Conservation (phyloP, 2,113 vertebrate genomes). For the Neopipo cinnamomea region DNA sequence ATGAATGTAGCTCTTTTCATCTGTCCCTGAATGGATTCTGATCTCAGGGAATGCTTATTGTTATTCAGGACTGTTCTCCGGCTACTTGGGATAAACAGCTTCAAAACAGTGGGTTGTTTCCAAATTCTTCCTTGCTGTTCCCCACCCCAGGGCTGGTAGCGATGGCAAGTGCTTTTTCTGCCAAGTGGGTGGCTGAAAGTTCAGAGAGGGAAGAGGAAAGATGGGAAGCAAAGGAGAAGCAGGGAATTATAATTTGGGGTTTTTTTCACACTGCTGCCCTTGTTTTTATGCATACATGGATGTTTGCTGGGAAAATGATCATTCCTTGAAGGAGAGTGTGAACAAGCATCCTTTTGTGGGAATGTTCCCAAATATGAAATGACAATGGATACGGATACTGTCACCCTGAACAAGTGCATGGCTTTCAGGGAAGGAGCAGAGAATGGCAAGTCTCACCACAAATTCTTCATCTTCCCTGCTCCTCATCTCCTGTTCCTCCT, state of each 20-base stretch:
- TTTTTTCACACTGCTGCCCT: background rate
- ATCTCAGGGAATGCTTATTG: background rate
- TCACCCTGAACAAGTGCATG: background rate
- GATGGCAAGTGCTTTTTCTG: background rate
- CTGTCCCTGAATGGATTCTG: background rate
- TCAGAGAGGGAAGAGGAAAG: background rate
- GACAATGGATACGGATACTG: background rate
- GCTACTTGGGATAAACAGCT: background rate
- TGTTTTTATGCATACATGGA: background rate
- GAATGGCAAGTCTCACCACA: background rate
- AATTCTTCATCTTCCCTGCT: background rate
- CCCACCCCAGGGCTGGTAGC: background rate
- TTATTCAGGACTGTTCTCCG: background rate
- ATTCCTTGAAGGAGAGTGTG: background rate
- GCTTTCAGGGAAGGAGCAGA: background rate
- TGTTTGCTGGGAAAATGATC: background rate
- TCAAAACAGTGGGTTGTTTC: background rate
- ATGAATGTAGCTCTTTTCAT: background rate
- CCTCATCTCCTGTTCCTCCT: background rate
- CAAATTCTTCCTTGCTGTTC: background rate
- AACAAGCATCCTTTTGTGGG: background rate
- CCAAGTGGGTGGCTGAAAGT: background rate
- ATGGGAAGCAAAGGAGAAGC: background rate
- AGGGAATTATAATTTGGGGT: fast-evolving
- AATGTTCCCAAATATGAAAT: background rate